These are phyloP conservation scores for Sebastes glaucus DNA, from an alignment of 2,797 vertebrate species.

Conservation along the genomic window DNA sequence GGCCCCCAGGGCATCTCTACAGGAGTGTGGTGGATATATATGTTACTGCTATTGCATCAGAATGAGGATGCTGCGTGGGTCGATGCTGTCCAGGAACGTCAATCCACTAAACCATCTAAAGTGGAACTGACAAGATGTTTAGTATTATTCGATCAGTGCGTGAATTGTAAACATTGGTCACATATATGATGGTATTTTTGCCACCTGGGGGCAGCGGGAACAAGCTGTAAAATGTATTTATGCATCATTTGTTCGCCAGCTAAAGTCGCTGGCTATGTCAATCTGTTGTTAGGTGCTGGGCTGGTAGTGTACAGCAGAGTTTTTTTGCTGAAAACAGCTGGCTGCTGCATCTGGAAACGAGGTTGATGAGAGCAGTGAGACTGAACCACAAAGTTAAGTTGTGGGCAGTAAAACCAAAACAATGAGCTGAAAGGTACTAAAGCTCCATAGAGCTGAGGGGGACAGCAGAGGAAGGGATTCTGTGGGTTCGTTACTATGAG, in stretches of 20 bases:
- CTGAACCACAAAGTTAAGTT: no score
- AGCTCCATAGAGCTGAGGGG: no score
- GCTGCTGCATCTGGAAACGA: no score
- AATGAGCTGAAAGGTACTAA: no score
- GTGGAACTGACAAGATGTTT: background rate
- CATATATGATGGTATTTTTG: background rate
- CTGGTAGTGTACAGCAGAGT: background rate
- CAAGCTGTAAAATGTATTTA: background rate
- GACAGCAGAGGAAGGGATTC: no score
- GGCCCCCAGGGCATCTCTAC: background rate
- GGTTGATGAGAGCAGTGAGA: no score
- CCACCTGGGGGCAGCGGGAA: background rate
- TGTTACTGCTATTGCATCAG: constrained; percentile 38
- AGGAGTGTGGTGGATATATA: constrained; percentile 16
- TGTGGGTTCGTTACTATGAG: no score
- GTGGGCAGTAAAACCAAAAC: no score
- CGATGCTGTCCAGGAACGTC: constrained; percentile 9
- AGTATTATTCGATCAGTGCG: background rate
- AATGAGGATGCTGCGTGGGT: constrained; percentile 17
- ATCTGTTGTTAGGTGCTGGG: background rate
- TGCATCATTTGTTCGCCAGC: background rate
- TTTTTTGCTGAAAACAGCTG: background rate
- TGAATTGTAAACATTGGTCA: background rate
- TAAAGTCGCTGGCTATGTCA: no score
- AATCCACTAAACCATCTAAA: background rate